Evolutionary conservation across 2,888 invertebrate genomes (phyloP), one percentile per base, ranked within the genome.

Genomic region (Cheiracanthium punctorium): DNA sequence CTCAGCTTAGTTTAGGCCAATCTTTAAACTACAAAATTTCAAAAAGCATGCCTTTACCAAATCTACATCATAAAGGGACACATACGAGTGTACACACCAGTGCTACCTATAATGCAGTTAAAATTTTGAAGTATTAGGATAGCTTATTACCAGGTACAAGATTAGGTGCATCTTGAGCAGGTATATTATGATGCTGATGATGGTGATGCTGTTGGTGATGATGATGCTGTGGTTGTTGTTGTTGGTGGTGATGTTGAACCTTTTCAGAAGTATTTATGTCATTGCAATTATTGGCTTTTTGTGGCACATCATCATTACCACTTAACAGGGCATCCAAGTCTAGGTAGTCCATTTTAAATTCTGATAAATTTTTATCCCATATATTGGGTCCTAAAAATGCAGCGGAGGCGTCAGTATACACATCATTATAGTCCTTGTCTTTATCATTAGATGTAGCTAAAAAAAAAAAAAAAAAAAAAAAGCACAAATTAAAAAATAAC

Each of bases 341-440:
- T 90, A 92, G 91, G 87, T 91, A 91, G 88, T 92, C 91, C 88
- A 91, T 89, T 76, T 91, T 91, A 84, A 91, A 90, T 81, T 91
- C 89, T 69, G 96, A 95, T 91, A 95, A 93, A 90, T 97, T 96
- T 93, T 97, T 97, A 93, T 98, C 97, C 98, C 98, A 98, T 89
- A 98, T 94, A 92, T 96, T 97, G 89, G 98, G 97, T 89, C 98
- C 98, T 91, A 98, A 95, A 93, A 98, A 98, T 92, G 98, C 98
- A 90, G 97, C 96, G 93, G 97, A 96, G 91, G 96, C 96, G 93
- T 97, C 97, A 91, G 95, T 95, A 91, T 95, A 95, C 90, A 93
- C 93, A 96, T 96, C 96, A 90, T 96, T 91, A 4, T 88, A 90
- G 80, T 92, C 91, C 87, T 92, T 91, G 48, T 90, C 90, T 74